A percentile compares a stretch with the other conserved stretches of the same genome.
Evolutionary conservation across 1,140 invertebrate genomes (phyloP).

Genomic region (Tetraneura akinire): DNA sequence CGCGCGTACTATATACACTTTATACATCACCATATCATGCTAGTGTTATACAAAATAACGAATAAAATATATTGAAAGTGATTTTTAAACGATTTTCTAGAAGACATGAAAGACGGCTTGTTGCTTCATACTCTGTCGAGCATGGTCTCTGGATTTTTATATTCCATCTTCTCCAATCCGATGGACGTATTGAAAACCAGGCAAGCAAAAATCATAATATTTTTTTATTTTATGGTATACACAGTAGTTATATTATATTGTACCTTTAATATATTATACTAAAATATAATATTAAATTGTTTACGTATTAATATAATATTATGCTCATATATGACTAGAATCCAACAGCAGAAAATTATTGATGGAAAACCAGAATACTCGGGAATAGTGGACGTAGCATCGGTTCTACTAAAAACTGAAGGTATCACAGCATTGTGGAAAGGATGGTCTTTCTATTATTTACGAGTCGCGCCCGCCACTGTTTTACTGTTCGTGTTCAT

Average conservation of each 20-base stretch:
- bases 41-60: no score
- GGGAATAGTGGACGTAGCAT: constrained; percentile 87
- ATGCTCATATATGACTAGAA: no score
- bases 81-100: neutral
- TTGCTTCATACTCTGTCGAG: constrained; percentile 86
- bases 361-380: constrained; percentile 91
- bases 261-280: no score
- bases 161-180: constrained; percentile 95
- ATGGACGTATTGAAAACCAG: constrained; percentile 97
- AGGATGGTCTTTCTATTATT: constrained; percentile 97
- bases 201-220: constrained; percentile 53
- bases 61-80: no score
- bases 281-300: no score
- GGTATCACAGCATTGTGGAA: constrained; percentile 97
- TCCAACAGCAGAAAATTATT: constrained; percentile 95
- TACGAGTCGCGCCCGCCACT: constrained; percentile 93
- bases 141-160: constrained; percentile 96
- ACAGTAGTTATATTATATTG: no score
- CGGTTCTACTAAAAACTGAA: constrained; percentile 82
- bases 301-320: neutral
- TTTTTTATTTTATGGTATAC: no score
- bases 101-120: constrained; percentile 20
- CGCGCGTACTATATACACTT: no score
- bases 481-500: constrained; percentile 98
- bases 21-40: no score